Evolutionary conservation across 2,113 vertebrate species (phyloP).

Genomic region (Leuciscus idus): DNA sequence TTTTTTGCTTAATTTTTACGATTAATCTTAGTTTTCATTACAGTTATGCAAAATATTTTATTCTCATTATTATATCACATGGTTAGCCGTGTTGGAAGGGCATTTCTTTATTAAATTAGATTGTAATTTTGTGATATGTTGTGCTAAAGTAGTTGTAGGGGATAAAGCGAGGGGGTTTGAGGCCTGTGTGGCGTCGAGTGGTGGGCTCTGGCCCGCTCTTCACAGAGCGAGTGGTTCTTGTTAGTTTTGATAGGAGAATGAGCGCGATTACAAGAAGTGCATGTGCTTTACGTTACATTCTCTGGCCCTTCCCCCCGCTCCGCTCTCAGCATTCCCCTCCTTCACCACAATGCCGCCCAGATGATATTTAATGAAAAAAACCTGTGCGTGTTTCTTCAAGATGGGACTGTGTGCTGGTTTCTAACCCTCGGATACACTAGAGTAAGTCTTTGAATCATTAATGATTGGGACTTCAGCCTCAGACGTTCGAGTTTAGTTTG

Average conservation of each 20-base stretch:
- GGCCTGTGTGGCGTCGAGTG: neutral
- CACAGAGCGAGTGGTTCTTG: conserved; percentile 69
- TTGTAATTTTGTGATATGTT: too few species aligned
- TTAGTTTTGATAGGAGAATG: conserved; percentile 68
- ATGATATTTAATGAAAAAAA: conserved; percentile 34
- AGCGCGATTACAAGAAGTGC: conserved; percentile 64
- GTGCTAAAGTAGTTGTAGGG: neutral
- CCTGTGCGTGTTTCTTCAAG: neutral
- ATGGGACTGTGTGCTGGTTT: neutral
- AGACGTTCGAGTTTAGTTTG: neutral
- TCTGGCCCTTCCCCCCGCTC: conserved; percentile 46
- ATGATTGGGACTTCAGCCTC: conserved; percentile 2
- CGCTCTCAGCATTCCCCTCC: conserved; percentile 38
- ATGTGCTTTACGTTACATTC: conserved; percentile 73
- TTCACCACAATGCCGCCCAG: conserved; percentile 34
- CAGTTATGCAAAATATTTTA: neutral
- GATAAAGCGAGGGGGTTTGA: neutral
- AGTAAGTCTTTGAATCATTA: neutral
- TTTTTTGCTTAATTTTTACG: too few species aligned
- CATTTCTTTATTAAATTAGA: too few species aligned
- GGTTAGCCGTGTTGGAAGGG: too few species aligned
- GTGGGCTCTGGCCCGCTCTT: neutral
- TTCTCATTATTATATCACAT: too few species aligned
- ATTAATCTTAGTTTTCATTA: neutral
- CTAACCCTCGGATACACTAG: neutral